Evolutionary conservation across 2,113 vertebrate genomes (phyloP), one percentile per base, ranked within the genome.

Genomic region (Tupaia tana): DNA sequence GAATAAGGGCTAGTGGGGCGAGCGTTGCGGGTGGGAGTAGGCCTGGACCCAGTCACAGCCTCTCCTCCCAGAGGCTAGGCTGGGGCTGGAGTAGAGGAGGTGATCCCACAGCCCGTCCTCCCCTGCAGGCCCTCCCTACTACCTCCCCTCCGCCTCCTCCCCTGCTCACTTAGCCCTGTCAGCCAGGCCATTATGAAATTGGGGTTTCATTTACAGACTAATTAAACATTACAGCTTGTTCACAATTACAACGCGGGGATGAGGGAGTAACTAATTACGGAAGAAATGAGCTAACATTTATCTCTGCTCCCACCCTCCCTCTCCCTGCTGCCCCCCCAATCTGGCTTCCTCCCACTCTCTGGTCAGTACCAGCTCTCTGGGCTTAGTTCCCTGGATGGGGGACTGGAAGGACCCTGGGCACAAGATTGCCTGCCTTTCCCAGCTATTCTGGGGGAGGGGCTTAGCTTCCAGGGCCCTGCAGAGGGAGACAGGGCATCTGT

Each of bases 181-280:
- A 99, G 98, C 80, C 77, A 98, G 98, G 98, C 98, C 98, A 98
- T 99, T 99, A 98, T 98, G 98, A 98, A 98, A 98, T 98, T 98
- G 98, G 98, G 98, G 98, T 99, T 99, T 98, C 99, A 99, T 99
- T 99, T 98, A 99, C 99, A 98, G 98, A 99, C 98, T 99, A 99
- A 99, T 99, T 99, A 99, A 99, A 99, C 99, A 99, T 99, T 99
- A 99, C 99, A 99, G 99, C 98, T 99, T 99, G 98, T 99, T 99
- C 98, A 99, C 98, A 99, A 99, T 99, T 99, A 98, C 98, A 98
- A 98, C 98, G 98, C 70, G 98, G 98, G 98, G 98, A 99, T 99
- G 98, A 98, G 98, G 98, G 98, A 98, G 98, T 98, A 98, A 99
- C 99, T 99, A 99, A 99, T 99, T 99, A 99, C 98, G 98, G 98